Percentiles rank a stretch among this genome's conserved stretches.
phyloP scores from a whole-genome alignment of 2,113 vertebrate species.

The Oxygymnocypris stewartii region DNA sequence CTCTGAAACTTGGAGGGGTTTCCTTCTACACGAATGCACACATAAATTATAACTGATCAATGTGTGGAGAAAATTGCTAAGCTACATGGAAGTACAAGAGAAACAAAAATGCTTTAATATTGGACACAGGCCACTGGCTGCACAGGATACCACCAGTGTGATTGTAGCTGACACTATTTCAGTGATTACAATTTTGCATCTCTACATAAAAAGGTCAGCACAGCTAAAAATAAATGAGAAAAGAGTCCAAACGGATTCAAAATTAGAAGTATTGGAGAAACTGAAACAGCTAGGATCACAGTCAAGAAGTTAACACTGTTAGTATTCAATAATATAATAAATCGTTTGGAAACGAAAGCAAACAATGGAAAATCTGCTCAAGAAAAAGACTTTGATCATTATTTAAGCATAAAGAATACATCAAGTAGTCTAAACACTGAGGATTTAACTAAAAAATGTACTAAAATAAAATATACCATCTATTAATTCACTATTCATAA shows the following conservation, averaged over 20 bases:
- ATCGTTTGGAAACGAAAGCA: not conserved
- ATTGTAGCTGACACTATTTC: not conserved
- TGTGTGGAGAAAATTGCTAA: not conserved
- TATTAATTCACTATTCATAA: not conserved
- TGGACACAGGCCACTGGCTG: not conserved
- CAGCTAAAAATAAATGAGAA: not conserved
- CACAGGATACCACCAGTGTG: not conserved
- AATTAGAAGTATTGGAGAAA: not conserved
- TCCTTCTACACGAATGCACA: not conserved
- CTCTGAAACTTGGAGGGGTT: slow-evolving; percentile 15
- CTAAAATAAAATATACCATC: not conserved
- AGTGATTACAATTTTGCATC: not conserved
- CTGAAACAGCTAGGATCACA: not conserved
- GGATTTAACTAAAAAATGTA: not conserved
- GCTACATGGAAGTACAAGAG: not conserved
- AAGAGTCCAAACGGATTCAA: not conserved
- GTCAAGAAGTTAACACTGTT: not conserved
- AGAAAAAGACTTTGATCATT: not conserved
- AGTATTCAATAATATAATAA: not conserved
- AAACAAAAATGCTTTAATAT: not conserved
- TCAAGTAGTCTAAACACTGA: not conserved
- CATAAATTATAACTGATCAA: not conserved
- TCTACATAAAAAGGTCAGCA: not conserved
- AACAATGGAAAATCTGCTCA: not conserved
- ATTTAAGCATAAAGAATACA: not conserved